Evolutionary conservation across 1,140 invertebrate genomes (phyloP), one percentile per base, ranked within the genome.

Genomic region (Eriocheir sinensis): DNA sequence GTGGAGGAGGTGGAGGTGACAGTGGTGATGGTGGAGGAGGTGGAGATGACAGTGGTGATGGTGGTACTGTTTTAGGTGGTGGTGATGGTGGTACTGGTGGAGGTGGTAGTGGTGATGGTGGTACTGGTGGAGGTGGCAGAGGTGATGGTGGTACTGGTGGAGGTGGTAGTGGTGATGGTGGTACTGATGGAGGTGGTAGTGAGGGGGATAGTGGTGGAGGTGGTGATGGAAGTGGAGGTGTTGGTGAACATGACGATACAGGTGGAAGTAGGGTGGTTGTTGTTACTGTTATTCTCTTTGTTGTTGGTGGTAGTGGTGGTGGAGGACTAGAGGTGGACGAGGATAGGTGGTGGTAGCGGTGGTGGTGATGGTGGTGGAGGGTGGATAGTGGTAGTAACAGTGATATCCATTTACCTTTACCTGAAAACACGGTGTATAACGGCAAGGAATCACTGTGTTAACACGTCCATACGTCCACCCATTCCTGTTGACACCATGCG

Each of bases 31-130:
- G 21, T 86, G 83, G 9, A 2, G 21, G 81, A 30, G 21, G 32
- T 85, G 30, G 30, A 30, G 81, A 85, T 85, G 81, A 81, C 34
- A 81, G 81, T 85, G 38, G 30, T 85, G 38, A 30, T 85, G 81
- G 32, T 17, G 3, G 32, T 27, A 40, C 15, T 85, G 21, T 4
- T 81, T 48, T 15, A n/a, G n/a, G n/a, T n/a, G n/a, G n/a, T n/a
- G n/a, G n/a, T n/a, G n/a, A 48, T 48, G 44, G 44, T 48, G 44
- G 15, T 15, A 48, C 44, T 48, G 44, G 15, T 6, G 4, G 27
- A 81, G 8, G 4, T 81, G 27, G 27, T 27, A 27, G 27, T 81
- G 80, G 27, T 27, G 4, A 38, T n/a, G 81, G 30, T 83, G 12
- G 30, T n/a, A 34, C 12, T n/a, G 30, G 80, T 83, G 81, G 12